Conservation (phyloP, 2,113 vertebrate genomes). For the Amia ocellicauda region DNA sequence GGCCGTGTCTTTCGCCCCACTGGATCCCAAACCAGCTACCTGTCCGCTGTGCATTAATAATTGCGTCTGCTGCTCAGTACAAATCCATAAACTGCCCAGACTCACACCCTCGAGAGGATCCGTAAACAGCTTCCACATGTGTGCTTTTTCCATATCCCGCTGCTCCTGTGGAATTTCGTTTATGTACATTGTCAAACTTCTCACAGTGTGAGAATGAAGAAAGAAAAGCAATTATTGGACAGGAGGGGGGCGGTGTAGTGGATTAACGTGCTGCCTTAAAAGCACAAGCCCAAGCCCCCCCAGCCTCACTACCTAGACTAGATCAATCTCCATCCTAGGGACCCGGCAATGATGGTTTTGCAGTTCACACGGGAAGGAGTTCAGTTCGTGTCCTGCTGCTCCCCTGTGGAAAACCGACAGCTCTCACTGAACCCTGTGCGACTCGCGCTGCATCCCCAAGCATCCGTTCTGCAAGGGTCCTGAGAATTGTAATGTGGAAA, state of each 20-base stretch:
- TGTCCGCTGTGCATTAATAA: conserved; percentile 24
- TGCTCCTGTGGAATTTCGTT: conserved; percentile 62
- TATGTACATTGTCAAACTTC: conserved; percentile 66
- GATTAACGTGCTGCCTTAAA: conserved; percentile 21
- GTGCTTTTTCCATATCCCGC: conserved; percentile 57
- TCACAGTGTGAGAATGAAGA: conserved; percentile 60
- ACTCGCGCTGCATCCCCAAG: conserved; percentile 7
- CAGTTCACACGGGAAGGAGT: conserved; percentile 49
- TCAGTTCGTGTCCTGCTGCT: conserved; percentile 26
- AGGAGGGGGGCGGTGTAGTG: conserved; percentile 17
- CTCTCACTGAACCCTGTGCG: not conserved
- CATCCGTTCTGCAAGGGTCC: conserved; percentile 29
- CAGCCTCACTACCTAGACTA: conserved; percentile 23
- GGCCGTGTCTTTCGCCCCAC: not conserved
- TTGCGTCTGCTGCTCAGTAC: conserved; percentile 34
- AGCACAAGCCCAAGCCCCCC: not conserved
- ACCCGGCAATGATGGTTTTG: conserved; percentile 28
- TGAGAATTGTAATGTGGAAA: conserved; percentile 39
- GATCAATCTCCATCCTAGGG: conserved; percentile 15
- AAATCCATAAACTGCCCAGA: conserved; percentile 40
- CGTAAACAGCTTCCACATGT: conserved; percentile 62
- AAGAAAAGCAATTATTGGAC: conserved; percentile 51
- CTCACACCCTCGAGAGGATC: conserved; percentile 38
- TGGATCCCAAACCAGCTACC: not conserved
- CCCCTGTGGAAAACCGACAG: conserved; percentile 15